Evolutionary conservation across 37 sponge, comb jelly and placozoan genomes (phyloP).

Genomic region (Aplysina aerophoba): DNA sequence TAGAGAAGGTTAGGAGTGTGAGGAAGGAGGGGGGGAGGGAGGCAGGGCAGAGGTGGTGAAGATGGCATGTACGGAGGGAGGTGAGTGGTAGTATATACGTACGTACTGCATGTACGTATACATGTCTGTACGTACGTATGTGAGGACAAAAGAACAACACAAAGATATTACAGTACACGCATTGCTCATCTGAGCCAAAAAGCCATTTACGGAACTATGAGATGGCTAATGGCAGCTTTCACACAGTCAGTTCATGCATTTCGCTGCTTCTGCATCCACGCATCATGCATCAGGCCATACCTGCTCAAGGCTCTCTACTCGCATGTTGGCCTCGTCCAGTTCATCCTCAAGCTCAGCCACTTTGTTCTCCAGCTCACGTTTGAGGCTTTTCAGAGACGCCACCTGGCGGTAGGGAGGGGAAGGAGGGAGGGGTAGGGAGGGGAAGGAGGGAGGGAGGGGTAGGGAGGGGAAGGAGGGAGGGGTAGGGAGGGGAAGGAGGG

Average conservation of each 20-base stretch:
- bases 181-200: too few relatives aligned
- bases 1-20: constrained; percentile 21
- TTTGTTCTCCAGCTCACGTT: constrained; percentile 87
- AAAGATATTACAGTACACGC: too few relatives aligned
- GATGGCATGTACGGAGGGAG: not conserved
- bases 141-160: too few relatives aligned
- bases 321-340: constrained; percentile 83
- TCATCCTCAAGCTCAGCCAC: constrained; percentile 96
- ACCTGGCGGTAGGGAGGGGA: constrained; percentile 43
- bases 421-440: too few relatives aligned
- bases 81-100: not conserved
- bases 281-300: not conserved
- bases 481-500: too few relatives aligned
- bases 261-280: too few relatives aligned
- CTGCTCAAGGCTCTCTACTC: constrained; percentile 49
- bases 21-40: constrained; percentile 28
- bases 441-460: too few relatives aligned
- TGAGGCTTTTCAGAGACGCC: constrained; percentile 76
- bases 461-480: too few relatives aligned
- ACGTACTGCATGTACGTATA: not conserved
- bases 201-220: too few relatives aligned
- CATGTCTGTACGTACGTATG: constrained; percentile 8
- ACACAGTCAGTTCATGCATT: too few relatives aligned
- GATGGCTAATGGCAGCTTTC: too few relatives aligned
- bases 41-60: not conserved